A percentile compares a stretch with the other conserved stretches of the same genome.
phyloP scores from a whole-genome alignment of 1,140 invertebrate species.

The Drosophila busckii region DNA sequence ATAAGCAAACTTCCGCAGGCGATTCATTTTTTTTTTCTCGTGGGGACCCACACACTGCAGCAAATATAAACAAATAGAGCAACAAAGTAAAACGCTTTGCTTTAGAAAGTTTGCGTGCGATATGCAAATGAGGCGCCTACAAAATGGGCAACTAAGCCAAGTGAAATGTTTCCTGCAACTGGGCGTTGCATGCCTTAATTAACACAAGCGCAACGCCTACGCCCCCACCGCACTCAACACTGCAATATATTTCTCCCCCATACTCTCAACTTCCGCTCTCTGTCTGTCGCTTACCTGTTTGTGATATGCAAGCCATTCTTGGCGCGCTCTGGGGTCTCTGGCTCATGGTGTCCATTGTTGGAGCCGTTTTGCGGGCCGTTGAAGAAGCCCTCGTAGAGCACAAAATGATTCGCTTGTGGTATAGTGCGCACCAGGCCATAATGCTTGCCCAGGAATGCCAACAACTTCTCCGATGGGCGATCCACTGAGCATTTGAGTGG shows the following conservation, averaged over 20 bases:
- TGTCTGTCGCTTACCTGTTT: no score
- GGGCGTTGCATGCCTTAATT: constrained; percentile 58
- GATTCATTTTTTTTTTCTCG: constrained; percentile 31
- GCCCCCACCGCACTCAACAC: constrained; percentile 13
- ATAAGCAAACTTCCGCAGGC: constrained; percentile 31
- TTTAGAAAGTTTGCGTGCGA: constrained; percentile 61
- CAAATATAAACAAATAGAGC: constrained; percentile 12
- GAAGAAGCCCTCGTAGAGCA: constrained; percentile 92
- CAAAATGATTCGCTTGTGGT: constrained; percentile 93
- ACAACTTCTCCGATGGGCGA: constrained; percentile 91
- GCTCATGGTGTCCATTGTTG: constrained; percentile 42
- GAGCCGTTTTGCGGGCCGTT: constrained; percentile 70
- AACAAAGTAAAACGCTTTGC: constrained; percentile 3
- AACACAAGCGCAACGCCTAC: constrained; percentile 32
- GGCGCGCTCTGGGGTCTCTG: constrained; percentile 25
- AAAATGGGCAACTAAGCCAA: constrained; percentile 63
- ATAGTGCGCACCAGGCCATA: constrained; percentile 86
- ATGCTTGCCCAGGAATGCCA: constrained; percentile 91
- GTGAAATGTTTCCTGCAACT: constrained; percentile 68
- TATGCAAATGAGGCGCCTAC: constrained; percentile 58
- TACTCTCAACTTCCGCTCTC: constrained; percentile 30
- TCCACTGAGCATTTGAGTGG: constrained; percentile 92
- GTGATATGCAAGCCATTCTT: constrained; percentile 64
- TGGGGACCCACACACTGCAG: constrained; percentile 4
- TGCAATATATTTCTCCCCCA: neutral